A percentile compares a stretch with the other conserved stretches of the same genome.
phyloP scores from a whole-genome alignment of 53 echinoderm and acorn worm species.

The Astropecten irregularis region DNA sequence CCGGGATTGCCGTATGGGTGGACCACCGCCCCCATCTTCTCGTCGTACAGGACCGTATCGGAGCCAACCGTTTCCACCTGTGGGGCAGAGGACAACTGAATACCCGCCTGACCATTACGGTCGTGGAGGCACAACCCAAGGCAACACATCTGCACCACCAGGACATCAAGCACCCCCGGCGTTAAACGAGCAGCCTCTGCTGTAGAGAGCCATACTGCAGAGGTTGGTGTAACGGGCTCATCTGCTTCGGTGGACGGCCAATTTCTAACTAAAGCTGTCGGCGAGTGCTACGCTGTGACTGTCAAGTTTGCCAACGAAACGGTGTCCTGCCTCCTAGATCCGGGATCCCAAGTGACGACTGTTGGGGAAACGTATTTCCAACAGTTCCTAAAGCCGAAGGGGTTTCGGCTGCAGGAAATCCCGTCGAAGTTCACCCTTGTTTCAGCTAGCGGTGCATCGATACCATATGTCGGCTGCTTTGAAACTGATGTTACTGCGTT shows the following conservation, averaged over 20 bases:
- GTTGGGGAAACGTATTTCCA: slow-evolving; percentile 13
- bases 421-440: slow-evolving; percentile 22
- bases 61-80: background rate
- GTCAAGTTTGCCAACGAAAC: background rate
- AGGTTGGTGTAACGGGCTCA: background rate
- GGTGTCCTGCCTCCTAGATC: slow-evolving; percentile 40
- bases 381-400: background rate
- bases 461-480: slow-evolving; percentile 30
- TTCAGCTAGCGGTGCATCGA: slow-evolving; percentile 24
- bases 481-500: slow-evolving; percentile 1
- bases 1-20: background rate
- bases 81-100: background rate
- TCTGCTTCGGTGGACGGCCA: background rate
- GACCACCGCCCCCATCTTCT: background rate
- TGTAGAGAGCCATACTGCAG: slow-evolving; percentile 1
- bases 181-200: background rate
- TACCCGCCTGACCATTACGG: background rate
- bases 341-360: slow-evolving; percentile 53
- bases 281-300: slow-evolving; percentile 34
- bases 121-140: too few species aligned
- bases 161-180: background rate
- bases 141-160: too few species aligned
- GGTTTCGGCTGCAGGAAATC: slow-evolving; percentile 2
- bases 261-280: slow-evolving; percentile 17
- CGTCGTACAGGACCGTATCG: background rate